Evolutionary conservation across 2,797 vertebrate species (phyloP).

Genomic region (Pagetopsis macropterus): DNA sequence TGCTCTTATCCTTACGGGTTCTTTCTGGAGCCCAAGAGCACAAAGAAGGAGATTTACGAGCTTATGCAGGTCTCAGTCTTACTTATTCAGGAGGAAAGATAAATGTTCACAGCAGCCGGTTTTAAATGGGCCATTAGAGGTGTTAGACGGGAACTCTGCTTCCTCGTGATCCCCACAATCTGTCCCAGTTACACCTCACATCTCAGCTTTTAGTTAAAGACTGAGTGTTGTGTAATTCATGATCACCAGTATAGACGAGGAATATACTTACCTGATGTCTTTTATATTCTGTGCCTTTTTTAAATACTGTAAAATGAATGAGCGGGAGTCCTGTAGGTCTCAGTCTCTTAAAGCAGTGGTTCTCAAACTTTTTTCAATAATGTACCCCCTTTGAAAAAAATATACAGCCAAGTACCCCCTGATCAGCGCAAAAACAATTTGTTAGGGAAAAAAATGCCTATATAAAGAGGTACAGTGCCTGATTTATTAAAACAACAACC

Average conservation of each 20-base stretch:
- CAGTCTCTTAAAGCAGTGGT: background rate
- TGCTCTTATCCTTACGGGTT: constrained; percentile 99
- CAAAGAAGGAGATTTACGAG: constrained; percentile 99
- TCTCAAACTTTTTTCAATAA: no score
- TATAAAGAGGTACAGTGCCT: no score
- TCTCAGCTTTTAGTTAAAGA: constrained; percentile 51
- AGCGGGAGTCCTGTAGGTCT: background rate
- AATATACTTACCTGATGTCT: constrained; percentile 17
- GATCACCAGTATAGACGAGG: background rate
- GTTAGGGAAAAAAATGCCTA: no score
- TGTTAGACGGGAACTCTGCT: constrained; percentile 35
- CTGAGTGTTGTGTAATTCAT: constrained; percentile 35
- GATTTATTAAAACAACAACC: no score
- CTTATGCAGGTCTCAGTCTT: constrained; percentile 93
- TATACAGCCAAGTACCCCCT: no score
- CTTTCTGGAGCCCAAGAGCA: constrained; percentile 99
- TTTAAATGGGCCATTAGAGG: constrained; percentile 49
- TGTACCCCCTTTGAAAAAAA: no score
- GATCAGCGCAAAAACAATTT: no score
- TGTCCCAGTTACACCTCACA: constrained; percentile 36
- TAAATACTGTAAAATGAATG: constrained; percentile 23
- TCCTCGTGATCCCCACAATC: constrained; percentile 36
- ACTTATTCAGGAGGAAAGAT: constrained; percentile 41
- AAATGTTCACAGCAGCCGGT: constrained; percentile 45
- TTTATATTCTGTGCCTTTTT: constrained; percentile 26